Evolutionary conservation across 53 echinoderm and acorn worm species (phyloP).

Genomic region (Glandiceps talaboti): DNA sequence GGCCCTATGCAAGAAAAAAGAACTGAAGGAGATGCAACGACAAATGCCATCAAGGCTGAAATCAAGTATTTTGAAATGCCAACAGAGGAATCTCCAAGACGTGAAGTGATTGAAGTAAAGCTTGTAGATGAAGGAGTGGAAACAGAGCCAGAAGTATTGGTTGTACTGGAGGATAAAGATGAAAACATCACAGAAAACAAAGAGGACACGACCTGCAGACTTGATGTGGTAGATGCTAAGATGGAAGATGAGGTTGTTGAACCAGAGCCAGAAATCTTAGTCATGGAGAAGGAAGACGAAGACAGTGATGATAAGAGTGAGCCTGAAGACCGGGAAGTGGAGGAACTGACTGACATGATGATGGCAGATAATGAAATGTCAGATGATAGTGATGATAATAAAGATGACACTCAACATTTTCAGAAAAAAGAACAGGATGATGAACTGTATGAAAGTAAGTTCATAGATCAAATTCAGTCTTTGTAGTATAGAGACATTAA

Average conservation of each 20-base stretch:
- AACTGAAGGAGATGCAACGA: background rate
- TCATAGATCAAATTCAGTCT: no score
- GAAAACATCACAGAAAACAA: background rate
- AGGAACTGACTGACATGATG: background rate
- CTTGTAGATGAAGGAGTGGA: background rate
- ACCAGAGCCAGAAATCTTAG: no score
- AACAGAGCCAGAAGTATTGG: background rate
- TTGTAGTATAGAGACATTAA: no score
- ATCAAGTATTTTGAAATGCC: background rate
- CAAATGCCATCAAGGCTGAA: background rate
- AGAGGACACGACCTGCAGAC: no score
- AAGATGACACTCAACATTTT: no score
- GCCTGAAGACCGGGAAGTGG: background rate
- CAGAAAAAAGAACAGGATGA: no score
- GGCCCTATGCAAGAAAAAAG: background rate
- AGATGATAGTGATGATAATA: background rate
- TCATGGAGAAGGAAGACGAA: no score
- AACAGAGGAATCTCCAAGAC: background rate
- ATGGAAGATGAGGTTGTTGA: no score
- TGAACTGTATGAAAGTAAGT: no score
- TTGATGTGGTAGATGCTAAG: no score
- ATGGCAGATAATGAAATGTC: background rate
- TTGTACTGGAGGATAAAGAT: background rate
- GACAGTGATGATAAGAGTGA: no score
- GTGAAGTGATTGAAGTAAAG: background rate